Base-by-base conservation (phyloP, 2,888 invertebrate genomes). In the Sacculina carcini region DNA sequence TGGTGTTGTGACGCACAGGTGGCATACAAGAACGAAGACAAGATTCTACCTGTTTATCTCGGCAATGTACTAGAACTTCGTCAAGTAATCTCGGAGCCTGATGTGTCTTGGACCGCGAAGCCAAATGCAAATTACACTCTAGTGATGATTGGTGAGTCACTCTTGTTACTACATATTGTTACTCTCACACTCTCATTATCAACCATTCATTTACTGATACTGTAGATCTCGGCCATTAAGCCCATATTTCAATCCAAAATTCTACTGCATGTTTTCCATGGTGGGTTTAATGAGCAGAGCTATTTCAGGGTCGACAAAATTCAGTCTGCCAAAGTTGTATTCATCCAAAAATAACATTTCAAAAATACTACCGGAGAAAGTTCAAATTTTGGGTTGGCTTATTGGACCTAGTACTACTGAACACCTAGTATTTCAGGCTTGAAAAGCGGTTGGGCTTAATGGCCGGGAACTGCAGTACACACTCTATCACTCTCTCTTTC, bases 1-100 rank as follows among this genome's bases (percentile, higher is more conserved):
- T 32, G 2, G n/a, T 21, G 14, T 26, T 44, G 21, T 23, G 6
- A 21, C 48, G 31, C 44, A 14, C 51, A 59, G 58, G 57, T 57
- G 21, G 55, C 54, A 34, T 61, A 55, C 54, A 21, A 21, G 39
- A 69, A 68, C n/a, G n/a, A n/a, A n/a, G n/a, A n/a, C n/a, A n/a
- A n/a, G 52, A 71, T 71, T 10, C 64, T 68, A 1, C 62, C 60
- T 12, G 75, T 74, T 2, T 66, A 71, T 1, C 67, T 75, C 52
- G 84, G 83, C 14, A 78, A 78, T 60, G 75, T 73, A 53, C 63
- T 83, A 55, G 82, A 82, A 0, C 80, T 80, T 1, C 79, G 77
- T 0, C 74, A 75, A 57, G 82, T 81, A 5, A 78, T 84, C 64
- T 73, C 79, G 62, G 64, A 69, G 31, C 86, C 86, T 0, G 66